Evolutionary conservation across 1,140 invertebrate genomes (phyloP).

Genomic region (Thaumatotibia leucotreta): DNA sequence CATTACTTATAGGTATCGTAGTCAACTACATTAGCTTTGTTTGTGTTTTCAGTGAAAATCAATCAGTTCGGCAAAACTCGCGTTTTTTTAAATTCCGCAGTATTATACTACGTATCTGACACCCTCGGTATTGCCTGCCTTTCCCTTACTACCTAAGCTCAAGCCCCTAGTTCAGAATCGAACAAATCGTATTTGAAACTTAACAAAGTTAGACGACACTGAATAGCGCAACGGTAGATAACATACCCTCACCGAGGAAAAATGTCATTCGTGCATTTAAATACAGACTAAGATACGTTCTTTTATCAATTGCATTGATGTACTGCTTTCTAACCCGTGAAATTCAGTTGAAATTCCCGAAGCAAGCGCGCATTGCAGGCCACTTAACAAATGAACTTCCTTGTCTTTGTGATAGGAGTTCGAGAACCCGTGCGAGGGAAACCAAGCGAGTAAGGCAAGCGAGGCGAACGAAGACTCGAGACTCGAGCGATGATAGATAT

Average conservation of each 20-base stretch:
- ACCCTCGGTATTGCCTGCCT: too few relatives aligned
- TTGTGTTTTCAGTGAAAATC: too few relatives aligned
- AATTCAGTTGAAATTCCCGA: constrained; percentile 31
- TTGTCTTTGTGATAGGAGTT: constrained; percentile 24
- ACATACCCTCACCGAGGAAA: not conserved
- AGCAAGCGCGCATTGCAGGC: constrained; percentile 20
- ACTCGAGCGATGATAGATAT: not conserved
- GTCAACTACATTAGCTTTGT: too few relatives aligned
- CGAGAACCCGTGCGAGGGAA: not conserved
- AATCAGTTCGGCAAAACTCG: too few relatives aligned
- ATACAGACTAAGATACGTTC: not conserved
- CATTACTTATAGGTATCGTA: too few relatives aligned
- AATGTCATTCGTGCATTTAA: constrained; percentile 22
- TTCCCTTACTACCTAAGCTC: not conserved
- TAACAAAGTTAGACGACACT: not conserved
- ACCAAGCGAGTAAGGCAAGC: too few relatives aligned
- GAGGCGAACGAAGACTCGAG: too few relatives aligned
- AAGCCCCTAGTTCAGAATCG: not conserved
- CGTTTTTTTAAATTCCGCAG: too few relatives aligned
- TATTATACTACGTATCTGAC: too few relatives aligned
- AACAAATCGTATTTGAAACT: not conserved
- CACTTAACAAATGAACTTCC: constrained; percentile 33
- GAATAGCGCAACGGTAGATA: too few relatives aligned
- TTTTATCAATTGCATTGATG: constrained; percentile 13
- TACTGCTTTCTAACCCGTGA: constrained; percentile 14